Percentiles rank a stretch among this genome's conserved stretches.
These are phyloP conservation scores for Ceratina calcarata DNA, from an alignment of 1,140 invertebrate species.

Conservation along the genomic window DNA sequence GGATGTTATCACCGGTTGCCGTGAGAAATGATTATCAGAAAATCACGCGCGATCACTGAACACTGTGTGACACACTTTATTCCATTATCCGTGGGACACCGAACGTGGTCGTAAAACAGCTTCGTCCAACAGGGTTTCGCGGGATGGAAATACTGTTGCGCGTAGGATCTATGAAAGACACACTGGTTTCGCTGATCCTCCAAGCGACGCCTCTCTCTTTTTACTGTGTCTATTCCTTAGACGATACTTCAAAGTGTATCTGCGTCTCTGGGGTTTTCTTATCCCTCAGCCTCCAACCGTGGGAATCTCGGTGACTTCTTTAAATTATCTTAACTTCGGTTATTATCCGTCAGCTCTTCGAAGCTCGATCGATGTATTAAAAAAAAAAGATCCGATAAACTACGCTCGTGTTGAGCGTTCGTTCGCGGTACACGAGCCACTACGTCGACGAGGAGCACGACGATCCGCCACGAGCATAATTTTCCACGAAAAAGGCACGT, in stretches of 20 bases:
- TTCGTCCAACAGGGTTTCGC: conserved; percentile 33
- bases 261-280: conserved; percentile 1
- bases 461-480: conserved; percentile 49
- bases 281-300: not conserved
- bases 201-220: conserved; percentile 22
- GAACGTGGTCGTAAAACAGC: conserved; percentile 38
- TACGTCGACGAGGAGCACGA: conserved; percentile 48
- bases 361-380: not conserved
- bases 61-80: conserved; percentile 66
- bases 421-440: conserved; percentile 39
- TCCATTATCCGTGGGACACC: conserved; percentile 62
- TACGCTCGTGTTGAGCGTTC: conserved; percentile 36
- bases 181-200: conserved; percentile 30
- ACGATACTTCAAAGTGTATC: not conserved
- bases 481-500: conserved; percentile 23
- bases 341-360: conserved; percentile 4
- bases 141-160: conserved; percentile 6
- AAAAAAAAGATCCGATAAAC: not conserved
- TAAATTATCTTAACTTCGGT: not conserved
- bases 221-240: not conserved
- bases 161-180: conserved; percentile 39
- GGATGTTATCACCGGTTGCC: conserved; percentile 21
- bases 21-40: conserved; percentile 14
- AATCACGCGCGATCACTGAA: conserved; percentile 59
- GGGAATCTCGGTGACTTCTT: not conserved